Conservation (phyloP, 2,113 vertebrate genomes). For the Forbesichthys papilliferus region DNA sequence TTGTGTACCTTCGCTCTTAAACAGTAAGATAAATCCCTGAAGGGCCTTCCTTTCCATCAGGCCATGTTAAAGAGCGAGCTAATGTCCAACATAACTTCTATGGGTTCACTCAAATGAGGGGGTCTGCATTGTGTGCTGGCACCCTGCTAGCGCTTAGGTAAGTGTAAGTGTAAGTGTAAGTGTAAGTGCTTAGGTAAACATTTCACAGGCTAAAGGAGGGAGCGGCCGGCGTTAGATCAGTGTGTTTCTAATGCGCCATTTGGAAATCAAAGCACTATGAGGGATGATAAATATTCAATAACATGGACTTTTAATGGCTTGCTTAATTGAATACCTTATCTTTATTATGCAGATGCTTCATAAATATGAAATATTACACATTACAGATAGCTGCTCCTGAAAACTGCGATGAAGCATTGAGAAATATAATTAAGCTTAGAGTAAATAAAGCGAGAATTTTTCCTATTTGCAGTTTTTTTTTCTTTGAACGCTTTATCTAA, state of each 20-base stretch:
- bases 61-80: conserved; percentile 21
- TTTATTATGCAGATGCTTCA: conserved; percentile 80
- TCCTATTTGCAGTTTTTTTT: conserved; percentile 36
- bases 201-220: conserved; percentile 46
- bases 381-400: conserved; percentile 76
- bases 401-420: conserved; percentile 76
- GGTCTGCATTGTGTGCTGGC: conserved; percentile 14
- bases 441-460: conserved; percentile 61
- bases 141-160: conserved; percentile 18
- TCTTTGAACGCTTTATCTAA: conserved; percentile 56
- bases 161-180: too few species aligned
- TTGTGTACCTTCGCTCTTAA: neutral
- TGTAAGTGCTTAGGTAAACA: conserved; percentile 48
- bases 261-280: conserved; percentile 77
- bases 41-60: conserved; percentile 10
- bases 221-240: conserved; percentile 37
- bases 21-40: neutral
- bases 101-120: neutral
- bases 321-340: conserved; percentile 83
- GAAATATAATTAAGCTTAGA: conserved; percentile 77
- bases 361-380: conserved; percentile 82
- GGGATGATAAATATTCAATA: conserved; percentile 79
- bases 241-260: conserved; percentile 76
- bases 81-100: conserved; percentile 17
- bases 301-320: conserved; percentile 66